phyloP scores from a whole-genome alignment of 2,888 invertebrate genomes.

The Hartigia nigra region DNA sequence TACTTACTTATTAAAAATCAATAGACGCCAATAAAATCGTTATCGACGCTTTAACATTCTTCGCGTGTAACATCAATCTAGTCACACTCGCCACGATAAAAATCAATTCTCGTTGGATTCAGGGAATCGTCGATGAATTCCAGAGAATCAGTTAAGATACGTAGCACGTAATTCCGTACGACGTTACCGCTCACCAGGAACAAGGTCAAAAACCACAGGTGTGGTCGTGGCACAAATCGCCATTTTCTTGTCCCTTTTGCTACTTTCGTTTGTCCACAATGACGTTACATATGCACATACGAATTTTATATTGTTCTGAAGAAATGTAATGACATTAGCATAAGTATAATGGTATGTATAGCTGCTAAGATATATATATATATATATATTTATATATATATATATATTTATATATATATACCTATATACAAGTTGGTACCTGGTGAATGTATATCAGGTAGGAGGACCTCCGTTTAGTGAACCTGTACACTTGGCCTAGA shows the following conservation, averaged over 20 bases:
- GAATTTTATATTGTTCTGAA: background rate
- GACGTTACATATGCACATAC: background rate
- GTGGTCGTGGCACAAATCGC: background rate
- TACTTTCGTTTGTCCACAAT: background rate
- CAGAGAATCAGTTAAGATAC: background rate
- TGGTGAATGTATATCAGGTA: background rate
- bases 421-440: background rate
- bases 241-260: background rate
- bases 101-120: background rate
- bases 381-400: background rate
- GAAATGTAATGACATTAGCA: background rate
- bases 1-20: background rate
- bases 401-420: no score
- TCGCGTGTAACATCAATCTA: background rate
- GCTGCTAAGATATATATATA: no score
- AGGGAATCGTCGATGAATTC: background rate
- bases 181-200: background rate
- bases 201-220: background rate
- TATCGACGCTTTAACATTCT: background rate
- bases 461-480: slow-evolving; percentile 32
- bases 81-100: background rate
- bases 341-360: background rate
- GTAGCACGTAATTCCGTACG: background rate
- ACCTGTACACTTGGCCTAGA: slow-evolving; percentile 47
- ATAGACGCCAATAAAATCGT: background rate